Evolutionary conservation across 2,797 vertebrate genomes (phyloP).

Genomic region (Rhabdophis nuchalis): DNA sequence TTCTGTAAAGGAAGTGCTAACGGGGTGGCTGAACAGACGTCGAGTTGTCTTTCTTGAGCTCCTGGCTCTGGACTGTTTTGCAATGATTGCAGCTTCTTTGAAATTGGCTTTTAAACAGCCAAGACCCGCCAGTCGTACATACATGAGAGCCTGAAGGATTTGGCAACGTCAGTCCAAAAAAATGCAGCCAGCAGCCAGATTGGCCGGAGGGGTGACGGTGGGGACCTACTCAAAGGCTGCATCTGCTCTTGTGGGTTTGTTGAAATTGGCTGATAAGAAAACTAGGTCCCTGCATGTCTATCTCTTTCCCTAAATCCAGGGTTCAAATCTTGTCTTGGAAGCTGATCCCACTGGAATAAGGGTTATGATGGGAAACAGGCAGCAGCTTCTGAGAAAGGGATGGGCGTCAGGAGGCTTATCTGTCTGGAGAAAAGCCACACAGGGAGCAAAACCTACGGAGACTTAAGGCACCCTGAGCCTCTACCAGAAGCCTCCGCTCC

Average conservation of each 20-base stretch:
- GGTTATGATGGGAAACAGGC: not conserved
- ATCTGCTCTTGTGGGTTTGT: not conserved
- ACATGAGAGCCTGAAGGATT: not conserved
- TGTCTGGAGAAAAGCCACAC: not conserved
- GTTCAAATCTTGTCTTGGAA: conserved; percentile 33
- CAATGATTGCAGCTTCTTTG: not conserved
- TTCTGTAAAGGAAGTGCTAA: not conserved
- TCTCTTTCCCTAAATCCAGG: conserved; percentile 7
- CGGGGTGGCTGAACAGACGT: not conserved
- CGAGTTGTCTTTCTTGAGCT: not conserved
- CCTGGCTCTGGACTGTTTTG: conserved; percentile 42
- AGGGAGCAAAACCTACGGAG: not conserved
- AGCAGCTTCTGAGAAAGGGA: not conserved
- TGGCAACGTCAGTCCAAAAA: not conserved
- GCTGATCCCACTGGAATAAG: not conserved
- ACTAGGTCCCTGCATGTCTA: not conserved
- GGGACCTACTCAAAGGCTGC: not conserved
- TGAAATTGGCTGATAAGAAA: conserved; percentile 2
- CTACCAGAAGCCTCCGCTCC: not conserved
- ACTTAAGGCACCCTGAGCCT: not conserved
- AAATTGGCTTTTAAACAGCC: not conserved
- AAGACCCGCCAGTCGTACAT: not conserved
- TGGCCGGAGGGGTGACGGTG: not conserved
- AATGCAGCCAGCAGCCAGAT: not conserved
- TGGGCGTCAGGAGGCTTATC: not conserved